A percentile compares a stretch with the other conserved stretches of the same genome.
Evolutionary conservation across 2,797 vertebrate genomes (phyloP).

Genomic region (Silurus aristotelis): DNA sequence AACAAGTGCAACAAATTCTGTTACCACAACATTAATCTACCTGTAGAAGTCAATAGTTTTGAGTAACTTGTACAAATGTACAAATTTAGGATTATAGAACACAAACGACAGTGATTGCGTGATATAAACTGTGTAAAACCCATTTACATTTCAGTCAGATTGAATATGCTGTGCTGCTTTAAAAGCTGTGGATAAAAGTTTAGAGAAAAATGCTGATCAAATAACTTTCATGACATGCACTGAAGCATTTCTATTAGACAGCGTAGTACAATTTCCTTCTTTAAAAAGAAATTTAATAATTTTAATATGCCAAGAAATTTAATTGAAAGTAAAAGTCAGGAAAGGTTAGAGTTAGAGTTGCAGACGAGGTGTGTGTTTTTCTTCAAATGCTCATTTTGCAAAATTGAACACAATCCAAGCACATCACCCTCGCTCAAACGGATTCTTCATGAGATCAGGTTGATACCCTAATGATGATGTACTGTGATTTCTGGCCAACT

Average conservation of each 20-base stretch:
- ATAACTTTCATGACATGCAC: neutral
- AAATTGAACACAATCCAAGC: constrained; percentile 13
- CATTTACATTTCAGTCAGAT: neutral
- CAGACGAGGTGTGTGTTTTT: neutral
- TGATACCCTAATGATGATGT: constrained; percentile 31
- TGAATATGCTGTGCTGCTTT: neutral
- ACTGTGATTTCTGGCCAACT: constrained; percentile 29
- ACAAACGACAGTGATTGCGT: neutral
- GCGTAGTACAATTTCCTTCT: neutral
- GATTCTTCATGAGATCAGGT: constrained; percentile 20
- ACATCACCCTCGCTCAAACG: neutral
- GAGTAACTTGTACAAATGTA: neutral
- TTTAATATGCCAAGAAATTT: neutral
- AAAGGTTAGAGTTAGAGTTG: neutral
- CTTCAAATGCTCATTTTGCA: neutral
- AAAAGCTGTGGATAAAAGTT: neutral
- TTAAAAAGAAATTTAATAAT: neutral
- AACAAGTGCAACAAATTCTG: neutral
- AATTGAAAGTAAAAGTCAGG: constrained; percentile 1
- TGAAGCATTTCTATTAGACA: neutral
- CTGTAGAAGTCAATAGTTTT: too few relatives aligned
- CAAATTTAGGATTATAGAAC: neutral
- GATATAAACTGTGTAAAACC: neutral
- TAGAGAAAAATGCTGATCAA: neutral
- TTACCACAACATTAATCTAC: neutral